phyloP scores from a whole-genome alignment of 2,113 vertebrate genomes.

The Cephalophus harveyi region DNA sequence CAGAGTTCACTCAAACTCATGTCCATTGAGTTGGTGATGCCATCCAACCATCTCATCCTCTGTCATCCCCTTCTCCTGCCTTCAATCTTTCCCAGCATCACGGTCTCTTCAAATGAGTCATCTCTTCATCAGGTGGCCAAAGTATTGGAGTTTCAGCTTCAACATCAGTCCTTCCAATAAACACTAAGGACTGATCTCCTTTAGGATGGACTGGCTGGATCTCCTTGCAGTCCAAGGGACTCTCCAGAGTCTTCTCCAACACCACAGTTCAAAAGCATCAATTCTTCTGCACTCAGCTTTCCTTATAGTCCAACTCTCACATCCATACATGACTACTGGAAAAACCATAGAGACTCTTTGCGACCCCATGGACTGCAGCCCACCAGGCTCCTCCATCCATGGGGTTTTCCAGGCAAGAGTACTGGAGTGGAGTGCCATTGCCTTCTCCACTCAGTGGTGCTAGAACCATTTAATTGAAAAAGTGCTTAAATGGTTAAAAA shows the following conservation, averaged over 20 bases:
- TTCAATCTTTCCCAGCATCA: not conserved
- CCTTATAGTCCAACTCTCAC: no score
- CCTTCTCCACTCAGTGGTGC: not conserved
- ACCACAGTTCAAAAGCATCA: no score
- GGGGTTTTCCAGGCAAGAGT: no score
- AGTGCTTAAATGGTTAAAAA: constrained; percentile 2
- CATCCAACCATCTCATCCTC: not conserved
- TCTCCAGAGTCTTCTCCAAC: not conserved
- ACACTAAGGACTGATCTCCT: not conserved
- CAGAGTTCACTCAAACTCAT: not conserved
- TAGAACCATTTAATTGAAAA: constrained; percentile 47
- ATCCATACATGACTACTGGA: no score
- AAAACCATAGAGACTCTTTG: no score
- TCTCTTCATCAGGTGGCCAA: not conserved
- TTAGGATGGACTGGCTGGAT: not conserved
- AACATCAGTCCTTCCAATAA: not conserved
- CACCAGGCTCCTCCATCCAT: no score
- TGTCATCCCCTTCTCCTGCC: not conserved
- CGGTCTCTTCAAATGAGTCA: not conserved
- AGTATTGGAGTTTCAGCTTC: not conserved
- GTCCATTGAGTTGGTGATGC: not conserved
- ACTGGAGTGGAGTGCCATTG: no score
- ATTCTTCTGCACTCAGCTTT: no score
- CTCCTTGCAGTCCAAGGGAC: not conserved
- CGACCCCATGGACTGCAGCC: no score